phyloP scores from a whole-genome alignment of 2,113 vertebrate genomes.

The Empidonax traillii region DNA sequence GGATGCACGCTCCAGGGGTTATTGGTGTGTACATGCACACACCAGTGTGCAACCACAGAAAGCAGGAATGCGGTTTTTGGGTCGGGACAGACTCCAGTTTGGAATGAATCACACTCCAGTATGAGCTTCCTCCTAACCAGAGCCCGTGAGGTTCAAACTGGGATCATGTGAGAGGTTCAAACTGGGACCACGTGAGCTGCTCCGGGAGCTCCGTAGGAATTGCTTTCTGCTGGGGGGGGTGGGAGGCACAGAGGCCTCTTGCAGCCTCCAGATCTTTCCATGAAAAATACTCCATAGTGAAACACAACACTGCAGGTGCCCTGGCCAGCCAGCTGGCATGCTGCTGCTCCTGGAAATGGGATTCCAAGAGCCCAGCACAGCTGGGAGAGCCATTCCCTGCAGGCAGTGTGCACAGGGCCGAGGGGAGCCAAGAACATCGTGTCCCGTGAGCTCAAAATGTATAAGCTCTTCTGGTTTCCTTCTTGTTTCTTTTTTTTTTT shows the following conservation, averaged over 20 bases:
- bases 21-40: background rate
- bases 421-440: slow-evolving; percentile 57
- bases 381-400: slow-evolving; percentile 63
- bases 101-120: background rate
- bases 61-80: background rate
- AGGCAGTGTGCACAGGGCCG: slow-evolving; percentile 9
- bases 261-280: slow-evolving; percentile 54
- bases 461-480: slow-evolving; percentile 27
- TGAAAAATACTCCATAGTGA: slow-evolving; percentile 43
- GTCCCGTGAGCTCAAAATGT: slow-evolving; percentile 32
- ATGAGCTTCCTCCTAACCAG: background rate
- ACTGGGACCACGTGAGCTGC: background rate
- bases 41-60: background rate
- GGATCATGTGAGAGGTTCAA: slow-evolving; percentile 4
- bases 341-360: slow-evolving; percentile 55
- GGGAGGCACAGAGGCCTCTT: slow-evolving; percentile 26
- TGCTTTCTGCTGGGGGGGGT: background rate
- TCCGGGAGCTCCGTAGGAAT: background rate
- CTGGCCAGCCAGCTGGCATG: slow-evolving; percentile 34
- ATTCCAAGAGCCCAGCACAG: slow-evolving; percentile 44
- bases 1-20: background rate
- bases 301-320: slow-evolving; percentile 51
- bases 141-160: background rate
- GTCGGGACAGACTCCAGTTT: background rate
- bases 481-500: background rate